phyloP scores from a whole-genome alignment of 2,888 invertebrate genomes.

The Pilophorus perplexus region DNA sequence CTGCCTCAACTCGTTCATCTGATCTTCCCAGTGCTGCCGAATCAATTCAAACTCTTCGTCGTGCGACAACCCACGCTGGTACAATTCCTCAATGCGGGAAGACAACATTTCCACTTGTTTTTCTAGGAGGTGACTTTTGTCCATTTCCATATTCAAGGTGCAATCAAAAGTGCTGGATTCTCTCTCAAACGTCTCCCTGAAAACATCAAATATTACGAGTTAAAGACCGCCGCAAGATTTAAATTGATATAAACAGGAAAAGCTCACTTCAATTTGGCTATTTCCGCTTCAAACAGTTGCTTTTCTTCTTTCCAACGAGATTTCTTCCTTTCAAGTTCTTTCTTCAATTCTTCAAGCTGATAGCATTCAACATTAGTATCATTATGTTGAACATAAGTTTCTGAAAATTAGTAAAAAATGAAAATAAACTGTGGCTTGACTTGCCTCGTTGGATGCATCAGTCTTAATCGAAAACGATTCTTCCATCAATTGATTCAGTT shows the following conservation, averaged over 20 bases:
- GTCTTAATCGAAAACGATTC: slow-evolving; percentile 25
- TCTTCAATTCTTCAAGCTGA: slow-evolving; percentile 14
- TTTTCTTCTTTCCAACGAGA: background rate
- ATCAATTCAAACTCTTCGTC: slow-evolving; percentile 31
- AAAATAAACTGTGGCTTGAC: background rate
- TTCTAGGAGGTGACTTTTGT: slow-evolving; percentile 29
- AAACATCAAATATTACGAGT: too few species aligned
- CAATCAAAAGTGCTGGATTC: slow-evolving; percentile 1
- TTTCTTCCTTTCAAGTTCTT: slow-evolving; percentile 12
- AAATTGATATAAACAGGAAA: background rate
- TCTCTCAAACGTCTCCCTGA: slow-evolving; percentile 14
- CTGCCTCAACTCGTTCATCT: background rate
- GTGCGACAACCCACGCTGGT: slow-evolving; percentile 24
- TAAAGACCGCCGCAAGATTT: background rate
- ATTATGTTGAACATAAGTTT: background rate
- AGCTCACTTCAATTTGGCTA: slow-evolving; percentile 1
- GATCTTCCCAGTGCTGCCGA: slow-evolving; percentile 6
- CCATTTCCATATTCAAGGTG: background rate
- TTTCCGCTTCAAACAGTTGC: background rate
- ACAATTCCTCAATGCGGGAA: slow-evolving; percentile 31
- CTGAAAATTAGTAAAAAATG: background rate
- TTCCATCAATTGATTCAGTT: slow-evolving; percentile 2
- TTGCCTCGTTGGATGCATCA: background rate
- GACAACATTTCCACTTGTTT: slow-evolving; percentile 39
- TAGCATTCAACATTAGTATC: too few species aligned